Conservation (phyloP, 2,113 vertebrate species). For the Eurystomus gularis region DNA sequence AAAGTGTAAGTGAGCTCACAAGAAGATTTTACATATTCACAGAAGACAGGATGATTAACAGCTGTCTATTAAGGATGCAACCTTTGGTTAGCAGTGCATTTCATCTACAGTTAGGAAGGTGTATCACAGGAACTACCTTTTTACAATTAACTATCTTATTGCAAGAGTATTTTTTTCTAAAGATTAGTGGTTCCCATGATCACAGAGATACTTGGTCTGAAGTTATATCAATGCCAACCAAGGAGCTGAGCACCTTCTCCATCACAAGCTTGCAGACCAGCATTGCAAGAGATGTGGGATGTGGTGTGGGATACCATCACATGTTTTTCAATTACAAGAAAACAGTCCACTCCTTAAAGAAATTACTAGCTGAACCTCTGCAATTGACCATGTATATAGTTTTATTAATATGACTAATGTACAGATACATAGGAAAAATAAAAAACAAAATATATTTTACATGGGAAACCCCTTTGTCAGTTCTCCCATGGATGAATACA, state of each 20-base stretch:
- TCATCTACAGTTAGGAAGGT: not conserved
- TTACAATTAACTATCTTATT: not conserved
- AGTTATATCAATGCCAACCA: not conserved
- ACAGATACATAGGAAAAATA: not conserved
- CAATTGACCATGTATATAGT: not conserved
- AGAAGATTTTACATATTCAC: not conserved
- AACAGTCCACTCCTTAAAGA: not conserved
- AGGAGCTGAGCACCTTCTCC: not conserved
- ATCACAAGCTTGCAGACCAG: not conserved
- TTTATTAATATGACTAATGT: not conserved
- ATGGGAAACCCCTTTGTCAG: not conserved
- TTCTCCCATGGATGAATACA: not conserved
- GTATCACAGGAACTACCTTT: not conserved
- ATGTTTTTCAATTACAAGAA: not conserved
- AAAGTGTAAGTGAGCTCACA: not conserved
- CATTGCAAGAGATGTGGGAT: rapidly evolving
- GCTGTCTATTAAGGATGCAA: not conserved
- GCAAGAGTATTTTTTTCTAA: not conserved
- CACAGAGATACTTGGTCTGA: not conserved
- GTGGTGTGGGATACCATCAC: too few species aligned
- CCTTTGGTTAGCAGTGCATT: not conserved
- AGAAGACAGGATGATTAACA: not conserved
- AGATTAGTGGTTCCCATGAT: not conserved
- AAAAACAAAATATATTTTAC: not conserved
- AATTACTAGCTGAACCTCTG: not conserved